Percentiles rank a stretch among this genome's conserved stretches.
These are phyloP conservation scores for Babylonia areolata DNA, from an alignment of 1,140 invertebrate species.

Conservation along the genomic window DNA sequence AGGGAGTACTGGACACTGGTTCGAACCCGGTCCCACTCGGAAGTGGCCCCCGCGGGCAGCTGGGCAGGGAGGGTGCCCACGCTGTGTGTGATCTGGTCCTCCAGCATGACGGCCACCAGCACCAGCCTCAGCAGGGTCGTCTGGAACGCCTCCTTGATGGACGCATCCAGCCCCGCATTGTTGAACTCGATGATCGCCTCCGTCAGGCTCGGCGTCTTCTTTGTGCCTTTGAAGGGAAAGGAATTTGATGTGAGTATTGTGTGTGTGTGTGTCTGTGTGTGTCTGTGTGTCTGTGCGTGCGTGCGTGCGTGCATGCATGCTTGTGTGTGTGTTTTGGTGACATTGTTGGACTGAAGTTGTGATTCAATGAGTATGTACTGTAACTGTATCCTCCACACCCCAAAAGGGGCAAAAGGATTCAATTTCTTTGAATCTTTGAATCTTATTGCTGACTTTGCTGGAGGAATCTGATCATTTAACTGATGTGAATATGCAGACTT, in stretches of 20 bases:
- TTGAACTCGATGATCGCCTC: slow-evolving; percentile 91
- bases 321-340: background rate
- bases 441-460: too few relatives aligned
- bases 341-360: background rate
- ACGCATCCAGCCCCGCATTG: slow-evolving; percentile 79
- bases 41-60: slow-evolving; percentile 36
- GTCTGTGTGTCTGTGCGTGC: background rate
- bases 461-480: too few relatives aligned
- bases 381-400: too few relatives aligned
- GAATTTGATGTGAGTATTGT: background rate
- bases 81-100: slow-evolving; percentile 80
- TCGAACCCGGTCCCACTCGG: slow-evolving; percentile 57
- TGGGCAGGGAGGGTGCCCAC: slow-evolving; percentile 55
- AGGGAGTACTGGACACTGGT: slow-evolving; percentile 54
- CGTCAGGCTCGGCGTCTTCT: slow-evolving; percentile 81
- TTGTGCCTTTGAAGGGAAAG: slow-evolving; percentile 9
- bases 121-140: slow-evolving; percentile 85
- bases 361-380: background rate
- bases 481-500: too few relatives aligned
- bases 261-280: background rate
- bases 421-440: too few relatives aligned
- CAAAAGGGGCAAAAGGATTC: too few relatives aligned
- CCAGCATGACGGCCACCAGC: slow-evolving; percentile 86
- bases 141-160: slow-evolving; percentile 87
- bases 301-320: background rate